A percentile compares a stretch with the other conserved stretches of the same genome.
Evolutionary conservation across 2,113 vertebrate species (phyloP).

Genomic region (Cavia aperea): DNA sequence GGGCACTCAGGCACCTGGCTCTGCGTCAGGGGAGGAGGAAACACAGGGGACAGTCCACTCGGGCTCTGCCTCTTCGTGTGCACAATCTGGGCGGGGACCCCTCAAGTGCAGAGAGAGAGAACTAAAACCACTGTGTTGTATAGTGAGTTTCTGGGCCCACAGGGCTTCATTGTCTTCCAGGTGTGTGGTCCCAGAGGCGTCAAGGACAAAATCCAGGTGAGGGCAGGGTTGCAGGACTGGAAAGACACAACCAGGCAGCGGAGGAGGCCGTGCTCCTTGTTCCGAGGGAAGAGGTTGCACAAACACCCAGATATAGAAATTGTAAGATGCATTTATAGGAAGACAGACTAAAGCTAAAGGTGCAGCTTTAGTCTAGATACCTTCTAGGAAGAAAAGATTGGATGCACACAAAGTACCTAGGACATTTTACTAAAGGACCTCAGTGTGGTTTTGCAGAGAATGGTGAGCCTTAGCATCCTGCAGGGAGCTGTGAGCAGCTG

Average conservation of each 20-base stretch:
- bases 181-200: neutral
- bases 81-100: neutral
- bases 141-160: neutral
- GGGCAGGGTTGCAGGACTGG: neutral
- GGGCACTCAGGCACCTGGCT: neutral
- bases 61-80: neutral
- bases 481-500: neutral
- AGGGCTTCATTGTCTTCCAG: neutral
- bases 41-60: neutral
- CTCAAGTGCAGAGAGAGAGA: neutral
- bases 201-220: neutral
- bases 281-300: neutral
- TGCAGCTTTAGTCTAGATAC: neutral
- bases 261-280: neutral
- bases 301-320: neutral
- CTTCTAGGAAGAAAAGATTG: neutral
- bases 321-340: neutral
- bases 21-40: neutral
- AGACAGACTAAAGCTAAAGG: neutral
- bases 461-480: neutral
- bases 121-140: neutral
- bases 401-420: neutral
- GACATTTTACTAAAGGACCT: neutral
- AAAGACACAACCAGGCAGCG: neutral
- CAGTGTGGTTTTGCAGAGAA: neutral